These are phyloP conservation scores for Chionoecetes opilio DNA, from an alignment of 1,140 invertebrate species.

Conservation along the genomic window DNA sequence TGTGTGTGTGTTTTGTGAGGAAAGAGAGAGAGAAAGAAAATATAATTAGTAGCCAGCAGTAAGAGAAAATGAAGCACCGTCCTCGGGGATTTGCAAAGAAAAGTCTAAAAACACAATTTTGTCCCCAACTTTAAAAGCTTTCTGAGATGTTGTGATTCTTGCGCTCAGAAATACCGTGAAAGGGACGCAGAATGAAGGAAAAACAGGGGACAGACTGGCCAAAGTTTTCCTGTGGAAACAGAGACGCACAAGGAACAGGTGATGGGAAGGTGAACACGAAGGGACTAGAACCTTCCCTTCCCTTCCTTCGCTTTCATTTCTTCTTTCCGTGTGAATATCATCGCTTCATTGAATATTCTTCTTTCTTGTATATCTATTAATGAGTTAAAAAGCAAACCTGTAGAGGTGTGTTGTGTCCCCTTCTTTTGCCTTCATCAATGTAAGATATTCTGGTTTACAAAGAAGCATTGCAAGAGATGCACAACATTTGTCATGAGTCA, in stretches of 20 bases:
- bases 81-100: background rate
- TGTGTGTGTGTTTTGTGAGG: too few relatives aligned
- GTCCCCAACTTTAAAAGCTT: background rate
- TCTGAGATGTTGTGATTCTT: background rate
- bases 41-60: background rate
- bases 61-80: background rate
- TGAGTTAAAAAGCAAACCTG: too few relatives aligned
- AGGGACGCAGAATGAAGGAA: constrained; percentile 4
- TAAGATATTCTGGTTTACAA: too few relatives aligned
- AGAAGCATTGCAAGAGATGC: too few relatives aligned
- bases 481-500: too few relatives aligned
- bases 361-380: too few relatives aligned
- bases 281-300: background rate
- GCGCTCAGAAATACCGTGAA: background rate
- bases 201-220: background rate
- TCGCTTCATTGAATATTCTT: too few relatives aligned
- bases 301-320: background rate
- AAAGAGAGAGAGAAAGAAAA: too few relatives aligned
- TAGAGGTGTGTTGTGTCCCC: too few relatives aligned
- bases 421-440: too few relatives aligned
- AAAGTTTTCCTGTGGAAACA: background rate
- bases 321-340: too few relatives aligned
- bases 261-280: background rate
- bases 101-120: constrained; percentile 30
- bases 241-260: background rate